Percentiles rank a stretch among this genome's conserved stretches.
phyloP scores from a whole-genome alignment of 2,797 vertebrate genomes.

The Vultur gryphus region DNA sequence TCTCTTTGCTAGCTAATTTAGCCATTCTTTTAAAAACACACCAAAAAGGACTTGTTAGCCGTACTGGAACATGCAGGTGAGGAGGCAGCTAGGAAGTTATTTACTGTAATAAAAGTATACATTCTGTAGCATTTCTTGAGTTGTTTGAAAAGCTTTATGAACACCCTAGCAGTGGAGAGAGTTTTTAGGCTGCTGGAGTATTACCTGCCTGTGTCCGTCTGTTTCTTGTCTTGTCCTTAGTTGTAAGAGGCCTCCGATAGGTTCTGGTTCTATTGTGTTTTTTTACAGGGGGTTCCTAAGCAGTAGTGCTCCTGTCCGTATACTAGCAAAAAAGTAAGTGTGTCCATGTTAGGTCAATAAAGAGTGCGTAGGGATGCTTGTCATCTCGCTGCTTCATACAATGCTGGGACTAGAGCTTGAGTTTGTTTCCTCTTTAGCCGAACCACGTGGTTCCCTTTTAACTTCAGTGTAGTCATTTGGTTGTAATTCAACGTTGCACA shows the following conservation, averaged over 20 bases:
- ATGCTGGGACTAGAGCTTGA: background rate
- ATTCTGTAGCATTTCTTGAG: background rate
- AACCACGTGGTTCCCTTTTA: background rate
- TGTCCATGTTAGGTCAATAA: background rate
- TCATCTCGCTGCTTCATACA: background rate
- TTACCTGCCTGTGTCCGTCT: background rate
- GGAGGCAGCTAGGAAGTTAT: background rate
- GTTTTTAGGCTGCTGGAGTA: background rate
- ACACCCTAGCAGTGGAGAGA: background rate
- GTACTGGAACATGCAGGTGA: background rate
- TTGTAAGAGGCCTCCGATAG: background rate
- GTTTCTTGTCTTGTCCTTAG: background rate
- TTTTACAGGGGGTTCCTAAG: background rate
- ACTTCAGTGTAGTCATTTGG: background rate
- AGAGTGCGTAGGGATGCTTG: background rate
- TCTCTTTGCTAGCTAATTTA: background rate
- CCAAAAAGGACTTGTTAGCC: background rate
- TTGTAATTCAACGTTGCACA: background rate
- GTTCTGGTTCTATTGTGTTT: background rate
- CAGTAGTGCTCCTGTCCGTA: background rate
- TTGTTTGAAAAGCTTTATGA: background rate
- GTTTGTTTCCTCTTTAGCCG: background rate
- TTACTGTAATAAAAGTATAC: background rate
- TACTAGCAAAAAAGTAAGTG: background rate
- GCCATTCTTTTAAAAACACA: background rate